These are phyloP conservation scores for Neotoxoptera formosana DNA, from an alignment of 1,140 invertebrate species.

Conservation along the genomic window DNA sequence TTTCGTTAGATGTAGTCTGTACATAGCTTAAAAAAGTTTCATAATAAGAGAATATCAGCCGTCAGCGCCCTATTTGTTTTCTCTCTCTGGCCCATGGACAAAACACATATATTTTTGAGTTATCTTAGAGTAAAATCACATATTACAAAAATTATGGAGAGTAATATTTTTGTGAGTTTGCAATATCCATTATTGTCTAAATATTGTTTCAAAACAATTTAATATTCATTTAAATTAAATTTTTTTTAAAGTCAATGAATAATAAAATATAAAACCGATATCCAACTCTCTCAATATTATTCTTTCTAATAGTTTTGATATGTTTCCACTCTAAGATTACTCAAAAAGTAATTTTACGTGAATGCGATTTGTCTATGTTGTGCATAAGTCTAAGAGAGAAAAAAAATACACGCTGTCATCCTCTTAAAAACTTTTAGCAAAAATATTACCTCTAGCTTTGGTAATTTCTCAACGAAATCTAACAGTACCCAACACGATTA, in stretches of 20 bases:
- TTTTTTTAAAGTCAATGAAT: too few species aligned
- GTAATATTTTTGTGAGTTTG: too few species aligned
- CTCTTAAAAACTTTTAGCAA: background rate
- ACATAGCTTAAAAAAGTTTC: background rate
- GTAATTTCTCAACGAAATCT: background rate
- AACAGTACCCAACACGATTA: background rate
- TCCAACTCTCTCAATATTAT: background rate
- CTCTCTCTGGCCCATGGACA: too few species aligned
- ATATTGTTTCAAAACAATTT: too few species aligned
- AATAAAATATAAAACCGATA: too few species aligned
- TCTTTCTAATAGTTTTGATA: background rate
- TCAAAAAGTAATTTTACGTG: background rate
- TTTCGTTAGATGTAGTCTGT: background rate
- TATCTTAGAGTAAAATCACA: too few species aligned
- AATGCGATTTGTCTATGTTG: background rate
- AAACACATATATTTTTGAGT: too few species aligned
- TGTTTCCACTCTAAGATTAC: background rate
- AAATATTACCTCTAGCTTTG: background rate
- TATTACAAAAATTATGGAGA: too few species aligned
- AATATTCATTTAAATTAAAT: too few species aligned
- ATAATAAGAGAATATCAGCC: too few species aligned
- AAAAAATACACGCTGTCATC: background rate
- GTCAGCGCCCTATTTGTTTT: too few species aligned
- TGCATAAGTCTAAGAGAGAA: background rate
- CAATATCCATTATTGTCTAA: too few species aligned